These are phyloP conservation scores for Hassar affinis DNA, from an alignment of 2,113 vertebrate species.

Conservation along the genomic window DNA sequence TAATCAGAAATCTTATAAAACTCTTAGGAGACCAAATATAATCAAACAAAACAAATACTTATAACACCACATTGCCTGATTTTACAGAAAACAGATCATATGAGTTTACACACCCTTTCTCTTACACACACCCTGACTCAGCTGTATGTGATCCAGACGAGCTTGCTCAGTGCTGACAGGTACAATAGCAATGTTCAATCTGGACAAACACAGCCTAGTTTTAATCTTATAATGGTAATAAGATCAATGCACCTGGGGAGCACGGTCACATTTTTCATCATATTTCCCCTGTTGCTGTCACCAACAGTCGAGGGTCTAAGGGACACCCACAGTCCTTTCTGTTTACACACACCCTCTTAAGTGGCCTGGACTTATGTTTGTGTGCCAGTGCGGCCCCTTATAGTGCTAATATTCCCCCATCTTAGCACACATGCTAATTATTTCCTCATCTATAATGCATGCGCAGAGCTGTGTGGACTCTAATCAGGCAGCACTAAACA, in stretches of 20 bases:
- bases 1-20: background rate
- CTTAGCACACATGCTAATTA: conserved; percentile 53
- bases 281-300: conserved; percentile 57
- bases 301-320: conserved; percentile 43
- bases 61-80: background rate
- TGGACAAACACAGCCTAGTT: conserved; percentile 70
- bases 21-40: background rate
- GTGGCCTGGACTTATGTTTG: conserved; percentile 22
- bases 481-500: conserved; percentile 38
- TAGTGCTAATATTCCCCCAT: conserved; percentile 53
- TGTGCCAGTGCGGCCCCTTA: conserved; percentile 40
- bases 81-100: background rate
- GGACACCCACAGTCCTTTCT: conserved; percentile 47
- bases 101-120: background rate
- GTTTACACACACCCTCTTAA: conserved; percentile 50
- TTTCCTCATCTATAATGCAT: conserved; percentile 59
- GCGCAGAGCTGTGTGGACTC: conserved; percentile 31
- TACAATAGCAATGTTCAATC: conserved; percentile 63
- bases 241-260: conserved; percentile 71
- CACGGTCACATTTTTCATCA: conserved; percentile 68
- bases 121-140: background rate
- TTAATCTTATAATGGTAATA: conserved; percentile 78
- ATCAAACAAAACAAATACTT: background rate
- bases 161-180: conserved; percentile 66
- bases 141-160: conserved; percentile 33